Evolutionary conservation across 2,113 vertebrate genomes (phyloP), one percentile per base, ranked within the genome.

Genomic region (Sinocyclocheilus anophthalmus): DNA sequence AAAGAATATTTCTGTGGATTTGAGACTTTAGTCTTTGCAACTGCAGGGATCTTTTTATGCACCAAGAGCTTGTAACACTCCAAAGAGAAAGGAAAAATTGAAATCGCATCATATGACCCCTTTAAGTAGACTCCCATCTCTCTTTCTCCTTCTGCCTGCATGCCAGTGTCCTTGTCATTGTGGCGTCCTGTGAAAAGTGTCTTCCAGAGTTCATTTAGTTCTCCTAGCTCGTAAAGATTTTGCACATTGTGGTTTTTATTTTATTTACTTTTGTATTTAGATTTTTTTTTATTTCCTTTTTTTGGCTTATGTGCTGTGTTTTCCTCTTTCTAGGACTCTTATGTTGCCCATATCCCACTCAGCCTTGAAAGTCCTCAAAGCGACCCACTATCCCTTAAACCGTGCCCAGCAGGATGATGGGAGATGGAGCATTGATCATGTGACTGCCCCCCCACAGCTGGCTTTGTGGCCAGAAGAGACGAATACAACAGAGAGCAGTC

Each of bases 331-430:
- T 97, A 99, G 98, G 98, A 99, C 97, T 97, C 97, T 98, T 99
- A 98, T n/a, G 96, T 97, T 97, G 96, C 96, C n/a, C 98, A 99
- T 96, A 97, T 97, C 98, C 98, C 97, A 98, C 98, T 98, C 97
- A 97, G 96, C 97, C 98, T 97, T 99, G 98, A 99, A 99, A 99
- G 98, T 98, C 97, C 98, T 99, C 98, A 99, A 99, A 99, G 98
- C 99, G 98, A 99, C 98, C 98, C 98, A 99, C 97, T 99, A 98
- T 97, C 97, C 97, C n/a, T n/a, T 96, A 96, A 94, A 87, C 96
- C 96, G 95, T 96, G 95, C 95, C 96, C 96, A 95, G 96, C 96
- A 96, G 96, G 96, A 96, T 96, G 96, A 96, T n/a, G 96, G 96
- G 96, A 97, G 96, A n/a, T 97, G 96, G 96, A 96, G 95, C 88